Percentiles rank a stretch among this genome's conserved stretches.
phyloP scores from a whole-genome alignment of 2,888 invertebrate genomes.

The Cantharis rustica region DNA sequence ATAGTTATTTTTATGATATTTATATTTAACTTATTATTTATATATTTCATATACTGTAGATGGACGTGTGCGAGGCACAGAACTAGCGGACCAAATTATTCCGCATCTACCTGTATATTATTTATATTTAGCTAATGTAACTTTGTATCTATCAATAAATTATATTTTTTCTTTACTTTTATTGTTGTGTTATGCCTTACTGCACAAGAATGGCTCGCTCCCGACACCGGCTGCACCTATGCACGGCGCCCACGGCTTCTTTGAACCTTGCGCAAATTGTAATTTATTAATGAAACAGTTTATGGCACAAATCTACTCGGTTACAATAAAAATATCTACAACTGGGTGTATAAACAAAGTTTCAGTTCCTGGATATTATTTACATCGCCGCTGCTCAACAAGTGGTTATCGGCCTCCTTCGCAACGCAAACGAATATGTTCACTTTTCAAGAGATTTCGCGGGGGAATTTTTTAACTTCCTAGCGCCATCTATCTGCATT shows the following conservation, averaged over 20 bases:
- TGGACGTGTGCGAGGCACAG: slow-evolving; percentile 52
- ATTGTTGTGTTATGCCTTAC: slow-evolving; percentile 35
- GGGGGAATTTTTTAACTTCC: no score
- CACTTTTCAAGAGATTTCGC: no score
- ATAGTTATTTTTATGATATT: slow-evolving; percentile 58
- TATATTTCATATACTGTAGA: slow-evolving; percentile 51
- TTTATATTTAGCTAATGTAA: slow-evolving; percentile 56
- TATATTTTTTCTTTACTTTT: slow-evolving; percentile 55
- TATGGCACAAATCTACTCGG: not conserved
- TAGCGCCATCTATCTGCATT: no score
- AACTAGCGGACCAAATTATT: slow-evolving; percentile 36
- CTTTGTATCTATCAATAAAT: slow-evolving; percentile 58
- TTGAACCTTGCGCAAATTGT: slow-evolving; percentile 14
- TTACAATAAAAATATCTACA: not conserved
- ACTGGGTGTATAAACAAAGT: not conserved
- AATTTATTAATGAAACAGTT: slow-evolving; percentile 10
- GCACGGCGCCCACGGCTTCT: slow-evolving; percentile 18
- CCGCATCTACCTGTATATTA: slow-evolving; percentile 53
- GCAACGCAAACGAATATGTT: no score
- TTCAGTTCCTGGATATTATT: not conserved
- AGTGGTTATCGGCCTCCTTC: no score
- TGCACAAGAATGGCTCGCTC: slow-evolving; percentile 44
- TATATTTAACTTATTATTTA: slow-evolving; percentile 60
- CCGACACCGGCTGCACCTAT: slow-evolving; percentile 32
- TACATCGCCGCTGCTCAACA: no score